phyloP scores from a whole-genome alignment of 2,888 invertebrate genomes.

The Copidosoma aretas region DNA sequence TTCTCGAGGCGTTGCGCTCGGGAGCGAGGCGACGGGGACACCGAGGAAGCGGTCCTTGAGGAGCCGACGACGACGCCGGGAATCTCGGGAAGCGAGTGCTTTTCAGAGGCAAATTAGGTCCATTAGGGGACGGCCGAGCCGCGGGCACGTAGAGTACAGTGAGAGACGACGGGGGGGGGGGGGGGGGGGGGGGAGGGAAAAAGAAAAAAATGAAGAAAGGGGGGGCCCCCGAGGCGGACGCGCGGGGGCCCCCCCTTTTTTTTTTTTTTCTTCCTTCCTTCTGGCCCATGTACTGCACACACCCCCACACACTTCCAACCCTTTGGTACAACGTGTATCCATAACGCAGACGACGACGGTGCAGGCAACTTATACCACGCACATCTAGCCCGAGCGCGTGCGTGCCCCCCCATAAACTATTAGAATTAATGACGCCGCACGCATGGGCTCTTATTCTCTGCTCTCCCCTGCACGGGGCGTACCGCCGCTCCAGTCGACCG shows the following conservation, averaged over 20 bases:
- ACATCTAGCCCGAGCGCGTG: conserved; percentile 49
- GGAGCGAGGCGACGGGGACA: too few relatives aligned
- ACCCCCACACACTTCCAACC: not conserved
- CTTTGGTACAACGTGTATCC: not conserved
- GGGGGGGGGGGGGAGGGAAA: not conserved
- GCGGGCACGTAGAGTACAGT: conserved; percentile 38
- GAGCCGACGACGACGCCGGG: conserved; percentile 44
- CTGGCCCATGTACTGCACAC: conserved; percentile 28
- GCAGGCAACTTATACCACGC: too few relatives aligned
- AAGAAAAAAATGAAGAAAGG: conserved; percentile 2
- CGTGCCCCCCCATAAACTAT: conserved; percentile 60
- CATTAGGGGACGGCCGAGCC: conserved; percentile 56
- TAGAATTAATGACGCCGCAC: conserved; percentile 61
- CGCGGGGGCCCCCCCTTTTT: too few relatives aligned
- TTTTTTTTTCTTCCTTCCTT: conserved; percentile 33
- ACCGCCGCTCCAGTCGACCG: too few relatives aligned
- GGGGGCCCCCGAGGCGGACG: conserved; percentile 38
- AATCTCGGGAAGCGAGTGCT: conserved; percentile 46
- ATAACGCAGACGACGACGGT: too few relatives aligned
- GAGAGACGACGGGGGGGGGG: not conserved
- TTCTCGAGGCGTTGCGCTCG: too few relatives aligned
- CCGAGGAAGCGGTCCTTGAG: conserved; percentile 42
- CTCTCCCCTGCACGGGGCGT: conserved; percentile 34
- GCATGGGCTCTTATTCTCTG: conserved; percentile 51
- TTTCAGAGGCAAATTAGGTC: conserved; percentile 61